Percentiles rank a stretch among this genome's conserved stretches.
These are phyloP conservation scores for Amiota communis DNA, from an alignment of 2,888 invertebrate genomes.

Conservation along the genomic window DNA sequence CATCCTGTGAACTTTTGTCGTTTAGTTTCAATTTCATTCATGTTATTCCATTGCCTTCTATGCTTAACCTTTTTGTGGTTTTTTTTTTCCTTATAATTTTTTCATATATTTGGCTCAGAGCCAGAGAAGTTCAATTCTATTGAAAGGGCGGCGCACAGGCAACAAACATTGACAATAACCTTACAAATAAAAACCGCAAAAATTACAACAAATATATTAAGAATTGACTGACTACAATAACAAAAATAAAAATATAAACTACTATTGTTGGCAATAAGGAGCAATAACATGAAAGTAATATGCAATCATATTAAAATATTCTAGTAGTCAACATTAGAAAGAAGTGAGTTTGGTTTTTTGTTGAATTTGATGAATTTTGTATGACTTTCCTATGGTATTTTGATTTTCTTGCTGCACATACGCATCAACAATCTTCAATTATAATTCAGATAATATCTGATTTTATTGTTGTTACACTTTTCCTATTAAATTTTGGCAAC, in stretches of 20 bases:
- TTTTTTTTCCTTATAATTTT: neutral
- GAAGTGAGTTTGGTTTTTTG: neutral
- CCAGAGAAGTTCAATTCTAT: constrained; percentile 10
- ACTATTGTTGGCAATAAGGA: neutral
- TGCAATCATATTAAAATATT: too few species aligned
- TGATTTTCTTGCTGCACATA: too few species aligned
- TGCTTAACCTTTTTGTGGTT: neutral
- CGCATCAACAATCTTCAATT: too few species aligned
- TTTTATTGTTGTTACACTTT: too few species aligned
- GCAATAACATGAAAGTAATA: neutral
- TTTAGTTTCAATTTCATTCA: too few species aligned
- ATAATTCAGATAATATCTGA: too few species aligned
- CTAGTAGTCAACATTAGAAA: neutral
- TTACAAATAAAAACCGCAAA: constrained; percentile 9
- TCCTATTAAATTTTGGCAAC: too few species aligned
- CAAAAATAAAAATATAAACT: neutral
- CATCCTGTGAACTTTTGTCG: too few species aligned
- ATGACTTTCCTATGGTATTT: too few species aligned
- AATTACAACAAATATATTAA: neutral
- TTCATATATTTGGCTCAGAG: constrained; percentile 13
- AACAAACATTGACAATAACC: constrained; percentile 14
- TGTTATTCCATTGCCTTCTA: neutral
- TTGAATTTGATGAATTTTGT: too few species aligned
- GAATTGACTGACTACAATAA: neutral
- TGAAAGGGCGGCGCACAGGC: neutral